These are phyloP conservation scores for Diploptera punctata DNA, from an alignment of 2,888 invertebrate genomes.

Conservation along the genomic window DNA sequence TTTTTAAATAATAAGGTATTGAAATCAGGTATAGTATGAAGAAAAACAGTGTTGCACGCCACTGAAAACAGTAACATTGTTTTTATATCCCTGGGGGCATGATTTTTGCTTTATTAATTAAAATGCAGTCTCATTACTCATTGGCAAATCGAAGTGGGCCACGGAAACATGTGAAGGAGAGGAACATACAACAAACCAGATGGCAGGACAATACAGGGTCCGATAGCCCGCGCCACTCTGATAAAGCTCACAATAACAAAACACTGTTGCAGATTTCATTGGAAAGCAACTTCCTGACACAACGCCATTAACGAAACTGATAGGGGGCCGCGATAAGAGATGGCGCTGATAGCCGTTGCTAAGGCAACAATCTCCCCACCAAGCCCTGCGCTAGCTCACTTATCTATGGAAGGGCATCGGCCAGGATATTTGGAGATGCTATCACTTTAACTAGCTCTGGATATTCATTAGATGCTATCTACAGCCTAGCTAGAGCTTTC, in stretches of 20 bases:
- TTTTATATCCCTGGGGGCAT: too few relatives aligned
- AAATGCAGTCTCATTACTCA: too few relatives aligned
- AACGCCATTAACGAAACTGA: slow-evolving; percentile 41
- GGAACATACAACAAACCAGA: slow-evolving; percentile 5
- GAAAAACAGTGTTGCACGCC: too few relatives aligned
- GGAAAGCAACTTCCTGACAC: slow-evolving; percentile 32
- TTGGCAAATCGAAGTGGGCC: too few relatives aligned
- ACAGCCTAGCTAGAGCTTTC: slow-evolving; percentile 7
- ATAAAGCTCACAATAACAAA: slow-evolving; percentile 26
- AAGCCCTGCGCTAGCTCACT: slow-evolving; percentile 48
- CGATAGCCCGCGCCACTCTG: slow-evolving; percentile 11
- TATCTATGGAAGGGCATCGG: slow-evolving; percentile 55
- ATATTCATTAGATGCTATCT: slow-evolving; percentile 44
- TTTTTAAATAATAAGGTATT: too few relatives aligned
- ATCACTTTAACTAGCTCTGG: slow-evolving; percentile 44
- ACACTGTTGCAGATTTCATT: slow-evolving; percentile 36
- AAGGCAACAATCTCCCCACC: slow-evolving; percentile 40
- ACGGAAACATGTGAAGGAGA: too few relatives aligned
- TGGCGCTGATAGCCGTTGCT: slow-evolving; percentile 38
- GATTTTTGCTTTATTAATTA: too few relatives aligned
- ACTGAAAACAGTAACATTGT: too few relatives aligned
- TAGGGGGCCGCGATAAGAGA: slow-evolving; percentile 34
- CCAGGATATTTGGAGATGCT: slow-evolving; percentile 45
- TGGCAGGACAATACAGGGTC: slow-evolving; percentile 10
- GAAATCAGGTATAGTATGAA: too few relatives aligned